These are phyloP conservation scores for Thalassophryne amazonica DNA, from an alignment of 2,797 vertebrate genomes.

Conservation along the genomic window DNA sequence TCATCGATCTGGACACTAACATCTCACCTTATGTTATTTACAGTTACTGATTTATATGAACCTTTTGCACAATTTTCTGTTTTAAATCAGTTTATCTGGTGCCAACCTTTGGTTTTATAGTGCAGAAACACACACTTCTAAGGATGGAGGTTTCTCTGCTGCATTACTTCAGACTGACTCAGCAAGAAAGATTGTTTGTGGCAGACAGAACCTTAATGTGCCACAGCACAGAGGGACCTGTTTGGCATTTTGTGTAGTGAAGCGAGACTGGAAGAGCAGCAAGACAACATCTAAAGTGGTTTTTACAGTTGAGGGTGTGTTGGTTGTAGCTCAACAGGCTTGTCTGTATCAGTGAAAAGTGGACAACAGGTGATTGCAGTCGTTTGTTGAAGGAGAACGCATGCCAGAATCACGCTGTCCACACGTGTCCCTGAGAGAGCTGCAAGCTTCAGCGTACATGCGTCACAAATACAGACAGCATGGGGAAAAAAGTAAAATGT, in stretches of 20 bases:
- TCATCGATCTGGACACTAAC: neutral
- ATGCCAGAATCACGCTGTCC: neutral
- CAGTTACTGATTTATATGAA: neutral
- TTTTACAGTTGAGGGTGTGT: constrained; percentile 19
- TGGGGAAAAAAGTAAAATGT: neutral
- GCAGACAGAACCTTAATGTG: constrained; percentile 47
- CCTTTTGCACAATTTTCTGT: neutral
- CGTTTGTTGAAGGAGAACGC: constrained; percentile 5
- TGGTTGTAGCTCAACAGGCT: constrained; percentile 5
- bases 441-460: neutral
- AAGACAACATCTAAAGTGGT: constrained; percentile 32
- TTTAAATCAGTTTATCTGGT: constrained; percentile 1
- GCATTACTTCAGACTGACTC: constrained; percentile 30
- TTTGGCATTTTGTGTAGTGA: constrained; percentile 41
- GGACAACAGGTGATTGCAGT: constrained; percentile 15
- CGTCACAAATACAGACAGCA: neutral
- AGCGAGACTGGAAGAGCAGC: constrained; percentile 4
- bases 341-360: constrained; percentile 14
- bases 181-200: constrained; percentile 36
- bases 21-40: constrained; percentile 33
- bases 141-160: constrained; percentile 5
- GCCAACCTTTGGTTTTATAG: neutral
- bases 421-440: neutral
- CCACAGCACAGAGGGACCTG: constrained; percentile 52
- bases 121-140: constrained; percentile 1